These are phyloP conservation scores for Barnardius zonarius DNA, from an alignment of 2,113 vertebrate species.

Conservation along the genomic window DNA sequence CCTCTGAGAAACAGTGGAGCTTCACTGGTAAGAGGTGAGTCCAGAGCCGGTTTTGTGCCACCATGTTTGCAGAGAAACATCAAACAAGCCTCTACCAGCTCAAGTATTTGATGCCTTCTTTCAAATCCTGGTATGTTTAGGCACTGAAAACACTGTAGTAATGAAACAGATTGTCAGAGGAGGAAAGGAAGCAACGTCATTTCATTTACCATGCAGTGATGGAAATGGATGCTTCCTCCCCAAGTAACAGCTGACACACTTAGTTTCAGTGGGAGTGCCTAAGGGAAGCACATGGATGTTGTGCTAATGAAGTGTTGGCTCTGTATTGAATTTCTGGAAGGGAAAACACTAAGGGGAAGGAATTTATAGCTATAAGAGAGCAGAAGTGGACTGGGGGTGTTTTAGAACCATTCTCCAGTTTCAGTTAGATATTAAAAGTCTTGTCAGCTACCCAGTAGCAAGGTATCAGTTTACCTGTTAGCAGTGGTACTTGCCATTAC, in stretches of 20 bases:
- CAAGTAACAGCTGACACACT: neutral
- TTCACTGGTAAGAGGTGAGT: neutral
- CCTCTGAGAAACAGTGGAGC: neutral
- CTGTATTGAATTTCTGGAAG: constrained; percentile 14
- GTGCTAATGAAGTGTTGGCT: neutral
- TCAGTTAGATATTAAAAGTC: constrained; percentile 20
- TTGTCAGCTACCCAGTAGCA: constrained; percentile 12
- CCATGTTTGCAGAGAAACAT: neutral
- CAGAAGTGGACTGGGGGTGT: neutral
- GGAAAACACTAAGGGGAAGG: neutral
- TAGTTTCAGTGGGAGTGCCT: neutral
- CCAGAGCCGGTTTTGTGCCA: neutral
- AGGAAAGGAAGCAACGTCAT: neutral
- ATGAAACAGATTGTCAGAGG: neutral
- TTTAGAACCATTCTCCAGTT: constrained; percentile 34
- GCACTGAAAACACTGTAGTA: neutral
- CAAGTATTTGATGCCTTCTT: neutral
- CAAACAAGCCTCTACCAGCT: neutral
- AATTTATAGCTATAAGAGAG: neutral
- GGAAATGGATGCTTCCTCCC: neutral
- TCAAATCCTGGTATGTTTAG: neutral
- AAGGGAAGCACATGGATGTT: neutral
- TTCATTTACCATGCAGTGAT: neutral
- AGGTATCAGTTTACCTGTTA: constrained; percentile 27
- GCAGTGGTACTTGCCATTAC: neutral